A percentile compares a stretch with the other conserved stretches of the same genome.
These are phyloP conservation scores for Sparus aurata DNA, from an alignment of 2,797 vertebrate species.

Conservation along the genomic window DNA sequence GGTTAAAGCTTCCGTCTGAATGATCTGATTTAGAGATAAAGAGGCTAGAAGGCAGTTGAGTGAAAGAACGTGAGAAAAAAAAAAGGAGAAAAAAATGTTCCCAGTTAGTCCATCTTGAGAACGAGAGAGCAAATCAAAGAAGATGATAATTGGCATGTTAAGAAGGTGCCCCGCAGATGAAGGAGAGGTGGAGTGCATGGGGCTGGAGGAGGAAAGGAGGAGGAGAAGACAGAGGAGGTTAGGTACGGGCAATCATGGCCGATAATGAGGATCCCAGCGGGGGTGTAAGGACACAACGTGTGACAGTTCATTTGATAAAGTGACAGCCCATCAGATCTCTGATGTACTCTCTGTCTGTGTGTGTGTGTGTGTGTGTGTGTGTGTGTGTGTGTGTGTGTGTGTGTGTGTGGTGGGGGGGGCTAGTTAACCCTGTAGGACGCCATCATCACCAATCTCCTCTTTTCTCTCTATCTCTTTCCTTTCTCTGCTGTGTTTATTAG, in stretches of 20 bases:
- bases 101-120: conserved; percentile 45
- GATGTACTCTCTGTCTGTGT: conserved; percentile 12
- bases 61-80: not conserved
- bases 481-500: not conserved
- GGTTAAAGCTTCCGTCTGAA: not conserved
- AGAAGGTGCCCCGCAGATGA: conserved; percentile 50
- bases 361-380: no score
- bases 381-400: conserved; percentile 19
- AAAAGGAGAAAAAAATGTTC: not conserved
- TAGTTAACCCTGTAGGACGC: conserved; percentile 8
- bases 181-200: conserved; percentile 31
- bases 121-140: conserved; percentile 59
- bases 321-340: conserved; percentile 75
- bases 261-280: conserved; percentile 75
- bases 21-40: not conserved
- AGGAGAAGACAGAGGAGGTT: conserved; percentile 40
- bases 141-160: conserved; percentile 77
- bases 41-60: not conserved
- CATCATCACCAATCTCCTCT: not conserved
- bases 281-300: conserved; percentile 63
- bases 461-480: not conserved
- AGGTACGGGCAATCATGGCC: conserved; percentile 70
- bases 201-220: not conserved
- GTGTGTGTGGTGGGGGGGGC: not conserved
- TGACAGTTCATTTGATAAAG: conserved; percentile 77